Evolutionary conservation across 2,888 invertebrate genomes (phyloP).

Genomic region (Podabrus alpinus): DNA sequence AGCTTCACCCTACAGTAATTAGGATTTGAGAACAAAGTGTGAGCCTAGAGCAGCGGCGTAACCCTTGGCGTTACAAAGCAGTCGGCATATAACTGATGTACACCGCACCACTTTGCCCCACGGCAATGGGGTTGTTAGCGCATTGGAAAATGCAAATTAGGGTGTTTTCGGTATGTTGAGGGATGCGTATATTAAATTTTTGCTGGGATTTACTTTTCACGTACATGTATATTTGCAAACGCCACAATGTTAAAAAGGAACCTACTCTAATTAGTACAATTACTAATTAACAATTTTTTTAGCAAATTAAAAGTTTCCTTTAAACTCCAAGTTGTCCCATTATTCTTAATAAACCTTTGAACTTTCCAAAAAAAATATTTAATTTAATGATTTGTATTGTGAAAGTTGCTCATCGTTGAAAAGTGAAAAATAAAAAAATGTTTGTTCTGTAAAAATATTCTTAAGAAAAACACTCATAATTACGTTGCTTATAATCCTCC

Average conservation of each 20-base stretch:
- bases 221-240: neutral
- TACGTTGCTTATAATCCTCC: slow-evolving; percentile 9
- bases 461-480: slow-evolving; percentile 2
- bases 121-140: slow-evolving; percentile 33
- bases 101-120: slow-evolving; percentile 29
- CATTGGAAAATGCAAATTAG: slow-evolving; percentile 39
- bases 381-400: neutral
- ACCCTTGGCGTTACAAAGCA: slow-evolving; percentile 28
- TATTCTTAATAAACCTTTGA: neutral
- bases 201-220: slow-evolving; percentile 15
- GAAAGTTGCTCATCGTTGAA: neutral
- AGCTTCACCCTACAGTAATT: slow-evolving; percentile 44
- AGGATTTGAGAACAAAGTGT: slow-evolving; percentile 49
- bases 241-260: neutral
- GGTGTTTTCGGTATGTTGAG: slow-evolving; percentile 28
- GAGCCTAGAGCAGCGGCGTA: slow-evolving; percentile 35
- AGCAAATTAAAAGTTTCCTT: neutral
- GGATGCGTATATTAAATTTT: slow-evolving; percentile 38
- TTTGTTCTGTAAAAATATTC: slow-evolving; percentile 1
- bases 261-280: neutral
- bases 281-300: neutral
- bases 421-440: neutral
- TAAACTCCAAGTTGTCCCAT: neutral
- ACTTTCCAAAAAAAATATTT: neutral
- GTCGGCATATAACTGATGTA: slow-evolving; percentile 15